Percentiles rank a stretch among this genome's conserved stretches.
These are phyloP conservation scores for Tachystola acroxantha DNA, from an alignment of 2,888 invertebrate species.

Conservation along the genomic window DNA sequence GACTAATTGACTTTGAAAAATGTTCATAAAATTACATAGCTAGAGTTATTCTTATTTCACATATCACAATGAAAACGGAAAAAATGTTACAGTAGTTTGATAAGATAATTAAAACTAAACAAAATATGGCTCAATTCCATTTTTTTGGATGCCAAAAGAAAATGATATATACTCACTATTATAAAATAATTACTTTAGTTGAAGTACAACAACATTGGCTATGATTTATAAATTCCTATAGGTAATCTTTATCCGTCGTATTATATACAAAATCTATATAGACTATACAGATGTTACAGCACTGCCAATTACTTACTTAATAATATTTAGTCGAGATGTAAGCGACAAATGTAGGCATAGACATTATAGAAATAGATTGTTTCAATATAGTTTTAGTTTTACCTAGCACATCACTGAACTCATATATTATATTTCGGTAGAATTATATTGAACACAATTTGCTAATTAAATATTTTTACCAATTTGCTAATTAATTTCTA, in stretches of 20 bases:
- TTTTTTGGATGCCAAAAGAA: constrained; percentile 57
- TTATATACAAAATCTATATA: constrained; percentile 32
- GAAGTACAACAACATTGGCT: not conserved
- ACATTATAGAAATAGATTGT: constrained; percentile 12
- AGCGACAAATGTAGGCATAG: constrained; percentile 34
- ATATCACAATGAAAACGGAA: not conserved
- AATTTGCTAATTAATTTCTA: no score
- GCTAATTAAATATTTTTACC: no score
- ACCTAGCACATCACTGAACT: no score
- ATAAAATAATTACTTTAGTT: constrained; percentile 15
- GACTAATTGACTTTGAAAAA: no score
- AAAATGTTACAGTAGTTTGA: not conserved
- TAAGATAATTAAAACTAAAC: no score
- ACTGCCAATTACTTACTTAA: constrained; percentile 54
- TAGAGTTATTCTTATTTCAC: not conserved
- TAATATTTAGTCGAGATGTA: constrained; percentile 36
- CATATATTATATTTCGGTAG: no score
- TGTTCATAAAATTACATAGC: no score
- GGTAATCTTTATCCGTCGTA: constrained; percentile 26
- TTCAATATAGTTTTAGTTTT: constrained; percentile 22
- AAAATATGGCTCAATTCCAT: constrained; percentile 40
- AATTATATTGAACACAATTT: no score
- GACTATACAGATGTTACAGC: constrained; percentile 53
- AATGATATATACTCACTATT: constrained; percentile 11
- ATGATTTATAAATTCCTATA: constrained; percentile 13